Evolutionary conservation across 2,797 vertebrate genomes (phyloP).

Genomic region (Poecilia velifera): DNA sequence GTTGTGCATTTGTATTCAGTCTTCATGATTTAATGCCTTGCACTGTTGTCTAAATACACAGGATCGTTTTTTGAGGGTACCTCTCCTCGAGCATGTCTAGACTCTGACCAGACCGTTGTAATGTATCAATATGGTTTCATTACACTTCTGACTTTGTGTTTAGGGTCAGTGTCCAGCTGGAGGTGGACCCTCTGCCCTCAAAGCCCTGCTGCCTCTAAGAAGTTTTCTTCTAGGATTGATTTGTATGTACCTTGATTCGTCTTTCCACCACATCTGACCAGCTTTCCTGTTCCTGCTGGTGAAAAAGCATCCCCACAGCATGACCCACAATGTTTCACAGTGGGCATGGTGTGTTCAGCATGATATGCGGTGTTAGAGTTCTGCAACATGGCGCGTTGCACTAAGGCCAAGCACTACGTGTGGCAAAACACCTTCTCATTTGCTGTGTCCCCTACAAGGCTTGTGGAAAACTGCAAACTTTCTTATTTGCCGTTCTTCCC

Average conservation of each 20-base stretch:
- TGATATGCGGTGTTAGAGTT: not conserved
- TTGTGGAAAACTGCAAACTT: not conserved
- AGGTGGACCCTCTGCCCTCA: not conserved
- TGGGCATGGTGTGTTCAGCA: not conserved
- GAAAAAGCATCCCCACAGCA: slow-evolving; percentile 1
- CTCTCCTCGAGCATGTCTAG: not conserved
- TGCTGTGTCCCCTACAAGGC: not conserved
- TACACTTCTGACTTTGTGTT: not conserved
- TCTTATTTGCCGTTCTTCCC: not conserved
- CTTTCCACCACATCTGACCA: not conserved
- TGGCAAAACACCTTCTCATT: not conserved
- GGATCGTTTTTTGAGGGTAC: not conserved
- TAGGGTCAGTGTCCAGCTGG: not conserved
- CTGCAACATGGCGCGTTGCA: not conserved
- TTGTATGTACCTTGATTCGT: not conserved
- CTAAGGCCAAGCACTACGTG: not conserved
- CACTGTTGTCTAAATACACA: not conserved
- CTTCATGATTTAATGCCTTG: not conserved
- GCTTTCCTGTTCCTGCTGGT: not conserved
- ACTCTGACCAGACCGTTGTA: not conserved
- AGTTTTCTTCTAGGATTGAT: not conserved
- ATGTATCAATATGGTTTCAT: not conserved
- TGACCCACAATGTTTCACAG: slow-evolving; percentile 3
- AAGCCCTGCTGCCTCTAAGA: not conserved
- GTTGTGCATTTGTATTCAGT: not conserved